Evolutionary conservation across 1,140 invertebrate genomes (phyloP).

Genomic region (Drosophila pruinosa): DNA sequence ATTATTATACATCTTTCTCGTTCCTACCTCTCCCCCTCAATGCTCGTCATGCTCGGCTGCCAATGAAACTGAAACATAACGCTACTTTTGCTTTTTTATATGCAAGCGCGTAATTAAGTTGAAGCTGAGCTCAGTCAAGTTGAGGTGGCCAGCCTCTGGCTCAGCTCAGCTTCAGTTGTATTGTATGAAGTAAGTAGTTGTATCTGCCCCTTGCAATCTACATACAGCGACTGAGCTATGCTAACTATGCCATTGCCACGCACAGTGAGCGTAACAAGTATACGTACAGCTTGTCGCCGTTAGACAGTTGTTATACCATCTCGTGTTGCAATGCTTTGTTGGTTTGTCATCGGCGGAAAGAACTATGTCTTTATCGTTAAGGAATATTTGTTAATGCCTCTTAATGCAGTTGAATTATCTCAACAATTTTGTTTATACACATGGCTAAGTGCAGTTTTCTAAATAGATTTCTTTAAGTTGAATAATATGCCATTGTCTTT

Average conservation of each 20-base stretch:
- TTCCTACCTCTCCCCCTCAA: not conserved
- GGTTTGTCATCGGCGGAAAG: not conserved
- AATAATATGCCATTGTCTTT: no score
- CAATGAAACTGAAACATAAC: conserved; percentile 73
- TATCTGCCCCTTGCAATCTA: conserved; percentile 18
- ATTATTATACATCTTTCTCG: conserved; percentile 6
- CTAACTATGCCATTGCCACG: conserved; percentile 59
- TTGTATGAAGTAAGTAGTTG: not conserved
- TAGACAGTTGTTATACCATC: conserved; percentile 12
- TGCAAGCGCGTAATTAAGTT: conserved; percentile 62
- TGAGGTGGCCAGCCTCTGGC: conserved; percentile 7
- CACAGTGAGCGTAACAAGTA: conserved; percentile 52
- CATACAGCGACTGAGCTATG: conserved; percentile 34
- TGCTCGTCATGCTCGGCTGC: conserved; percentile 47
- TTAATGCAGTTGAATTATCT: not conserved
- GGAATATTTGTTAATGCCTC: not conserved
- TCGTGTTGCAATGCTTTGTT: conserved; percentile 24
- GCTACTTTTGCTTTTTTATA: conserved; percentile 72
- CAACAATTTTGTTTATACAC: not conserved
- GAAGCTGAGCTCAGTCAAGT: conserved; percentile 9
- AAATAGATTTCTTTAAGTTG: no score
- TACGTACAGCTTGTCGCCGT: conserved; percentile 28
- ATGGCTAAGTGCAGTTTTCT: no score
- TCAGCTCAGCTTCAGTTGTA: not conserved
- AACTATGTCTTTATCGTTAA: not conserved